Evolutionary conservation across 2,888 invertebrate species (phyloP), one percentile per base, ranked within the genome.

Genomic region (Ecdyonurus torrentis): DNA sequence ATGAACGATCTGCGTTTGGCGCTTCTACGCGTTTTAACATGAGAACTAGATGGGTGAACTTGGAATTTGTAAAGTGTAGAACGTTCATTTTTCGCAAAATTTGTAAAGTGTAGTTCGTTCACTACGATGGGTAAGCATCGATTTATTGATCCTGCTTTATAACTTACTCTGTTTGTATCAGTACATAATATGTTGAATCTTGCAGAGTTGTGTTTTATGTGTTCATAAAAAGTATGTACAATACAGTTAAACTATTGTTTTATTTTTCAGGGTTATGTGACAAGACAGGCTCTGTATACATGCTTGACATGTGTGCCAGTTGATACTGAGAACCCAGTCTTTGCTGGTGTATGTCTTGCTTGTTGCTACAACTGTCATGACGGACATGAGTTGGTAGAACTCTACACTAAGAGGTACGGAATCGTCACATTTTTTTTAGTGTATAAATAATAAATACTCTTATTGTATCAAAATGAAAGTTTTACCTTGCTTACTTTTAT

Each of bases 311-410:
- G 99, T 74, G 84, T 85, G 68, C 80, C 83, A 1, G 83, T 83
- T 66, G 79, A 81, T 5, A 81, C 81, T 69, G 72, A 74, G 1
- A 81, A 85, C 69, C 71, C 75, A 0, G 81, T 83, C 69, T 76
- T 83, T 64, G 93, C 91, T 52, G 97, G 93, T 2, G 78, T 98
- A 24, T 99, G 98, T 74, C 79, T 97, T 1, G 98, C 96, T 1
- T 99, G 99, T 74, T 89, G 91, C 71, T 86, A 90, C 67, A 85
- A 85, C 65, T 99, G 99, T 70, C 99, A 99, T 72, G 95, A 95
- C 71, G 91, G 90, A 61, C 99, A 99, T 76, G 91, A 97, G 52
- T 80, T 99, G 1, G 79, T 95, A 61, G 98, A 99, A 73, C 78
- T 99, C 20, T 99, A 98, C 73, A 99, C 98, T 0, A 99, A 98